Conservation (phyloP, 1,140 invertebrate species). For the Pomacea maculata region DNA sequence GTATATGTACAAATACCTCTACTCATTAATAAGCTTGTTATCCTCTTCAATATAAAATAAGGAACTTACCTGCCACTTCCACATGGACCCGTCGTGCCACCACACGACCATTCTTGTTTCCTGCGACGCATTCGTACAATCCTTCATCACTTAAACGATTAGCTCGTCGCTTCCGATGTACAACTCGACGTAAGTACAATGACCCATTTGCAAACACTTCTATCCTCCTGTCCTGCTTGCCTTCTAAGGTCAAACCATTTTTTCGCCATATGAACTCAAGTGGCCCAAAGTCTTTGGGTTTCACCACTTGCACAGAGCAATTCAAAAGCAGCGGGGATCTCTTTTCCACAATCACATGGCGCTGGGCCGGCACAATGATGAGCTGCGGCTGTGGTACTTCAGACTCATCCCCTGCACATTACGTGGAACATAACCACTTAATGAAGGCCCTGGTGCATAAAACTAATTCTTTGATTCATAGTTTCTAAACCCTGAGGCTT, state of each 20-base stretch:
- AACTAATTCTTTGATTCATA: too few species aligned
- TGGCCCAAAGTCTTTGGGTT: conserved; percentile 20
- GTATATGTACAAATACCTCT: neutral
- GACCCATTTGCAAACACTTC: conserved; percentile 59
- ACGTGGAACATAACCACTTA: neutral
- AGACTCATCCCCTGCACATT: conserved; percentile 7
- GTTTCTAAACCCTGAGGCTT: too few species aligned
- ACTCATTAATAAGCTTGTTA: too few species aligned
- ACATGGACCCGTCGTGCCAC: conserved; percentile 36
- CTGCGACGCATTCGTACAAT: conserved; percentile 38
- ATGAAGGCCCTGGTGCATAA: too few species aligned
- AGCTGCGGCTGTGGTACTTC: conserved; percentile 12
- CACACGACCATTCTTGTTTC: conserved; percentile 35
- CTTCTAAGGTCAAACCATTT: conserved; percentile 23
- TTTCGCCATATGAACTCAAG: conserved; percentile 31
- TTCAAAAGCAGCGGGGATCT: conserved; percentile 35
- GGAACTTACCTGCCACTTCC: conserved; percentile 36
- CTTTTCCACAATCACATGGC: conserved; percentile 36
- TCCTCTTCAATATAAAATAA: neutral
- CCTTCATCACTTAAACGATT: conserved; percentile 40
- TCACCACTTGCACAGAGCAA: conserved; percentile 28
- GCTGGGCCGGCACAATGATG: conserved; percentile 12
- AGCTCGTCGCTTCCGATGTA: conserved; percentile 38
- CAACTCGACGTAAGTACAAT: conserved; percentile 56
- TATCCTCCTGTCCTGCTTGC: conserved; percentile 35